Evolutionary conservation across 2,888 invertebrate genomes (phyloP).

Genomic region (Eupithecia exiguata): DNA sequence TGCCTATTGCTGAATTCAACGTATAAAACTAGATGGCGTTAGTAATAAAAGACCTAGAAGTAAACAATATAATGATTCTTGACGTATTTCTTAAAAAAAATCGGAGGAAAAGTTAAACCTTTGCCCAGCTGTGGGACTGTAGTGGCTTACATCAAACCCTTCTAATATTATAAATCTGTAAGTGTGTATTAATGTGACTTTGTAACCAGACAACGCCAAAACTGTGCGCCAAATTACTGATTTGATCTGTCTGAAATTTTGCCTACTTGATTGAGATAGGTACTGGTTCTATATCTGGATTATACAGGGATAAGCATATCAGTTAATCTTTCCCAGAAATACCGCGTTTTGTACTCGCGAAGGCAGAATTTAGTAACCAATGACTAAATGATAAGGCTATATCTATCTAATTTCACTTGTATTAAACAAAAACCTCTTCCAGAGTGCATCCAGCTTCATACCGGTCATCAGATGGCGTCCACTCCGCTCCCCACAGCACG

Average conservation of each 20-base stretch:
- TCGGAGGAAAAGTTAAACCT: too few species aligned
- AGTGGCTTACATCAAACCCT: background rate
- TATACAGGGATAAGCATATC: background rate
- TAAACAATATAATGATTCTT: background rate
- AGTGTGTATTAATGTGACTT: background rate
- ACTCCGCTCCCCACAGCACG: constrained; percentile 69
- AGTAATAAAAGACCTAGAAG: background rate
- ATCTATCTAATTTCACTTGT: background rate
- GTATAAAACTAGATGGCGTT: background rate
- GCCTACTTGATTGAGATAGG: too few species aligned
- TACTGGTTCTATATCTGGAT: background rate
- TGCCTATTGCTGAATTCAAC: background rate
- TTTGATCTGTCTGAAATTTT: background rate
- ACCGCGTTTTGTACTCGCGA: background rate
- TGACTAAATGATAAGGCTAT: background rate
- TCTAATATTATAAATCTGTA: background rate
- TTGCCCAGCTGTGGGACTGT: background rate
- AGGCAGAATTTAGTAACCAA: background rate
- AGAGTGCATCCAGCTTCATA: constrained; percentile 70
- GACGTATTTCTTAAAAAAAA: too few species aligned
- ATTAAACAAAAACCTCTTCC: background rate
- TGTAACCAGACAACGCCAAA: background rate
- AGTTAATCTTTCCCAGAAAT: background rate
- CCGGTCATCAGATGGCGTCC: constrained; percentile 59
- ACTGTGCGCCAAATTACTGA: too few species aligned